phyloP scores from a whole-genome alignment of 2,888 invertebrate species.

The Saturnia japonica region DNA sequence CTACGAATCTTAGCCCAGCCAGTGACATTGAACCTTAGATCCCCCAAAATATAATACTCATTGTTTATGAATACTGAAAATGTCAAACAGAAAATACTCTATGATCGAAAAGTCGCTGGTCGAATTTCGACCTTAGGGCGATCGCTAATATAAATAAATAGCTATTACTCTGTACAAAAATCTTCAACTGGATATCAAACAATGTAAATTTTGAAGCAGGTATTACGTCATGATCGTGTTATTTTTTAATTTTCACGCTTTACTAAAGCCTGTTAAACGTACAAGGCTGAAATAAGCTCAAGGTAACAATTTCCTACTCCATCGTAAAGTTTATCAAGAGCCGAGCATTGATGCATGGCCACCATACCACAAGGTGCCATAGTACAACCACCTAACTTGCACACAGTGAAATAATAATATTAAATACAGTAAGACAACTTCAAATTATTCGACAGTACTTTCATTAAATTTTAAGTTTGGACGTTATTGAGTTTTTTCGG shows the following conservation, averaged over 20 bases:
- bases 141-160: too few species aligned
- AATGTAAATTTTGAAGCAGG: not conserved
- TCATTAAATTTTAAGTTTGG: too few species aligned
- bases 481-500: too few species aligned
- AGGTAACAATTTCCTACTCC: conserved; percentile 39
- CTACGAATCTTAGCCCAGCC: too few species aligned
- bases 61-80: too few species aligned
- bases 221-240: not conserved
- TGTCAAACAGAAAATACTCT: too few species aligned
- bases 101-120: too few species aligned
- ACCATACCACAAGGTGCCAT: conserved; percentile 7
- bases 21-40: too few species aligned
- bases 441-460: not conserved
- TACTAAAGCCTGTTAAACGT: not conserved
- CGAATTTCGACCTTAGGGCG: too few species aligned
- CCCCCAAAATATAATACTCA: too few species aligned
- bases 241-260: not conserved
- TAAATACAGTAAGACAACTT: not conserved
- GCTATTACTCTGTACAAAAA: not conserved
- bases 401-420: not conserved
- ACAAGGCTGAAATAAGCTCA: conserved; percentile 16
- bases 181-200: not conserved
- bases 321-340: conserved; percentile 25
- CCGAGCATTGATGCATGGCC: conserved; percentile 40
- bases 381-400: not conserved